Evolutionary conservation across 1,140 invertebrate genomes (phyloP).

Genomic region (Drosophila lacertosa): DNA sequence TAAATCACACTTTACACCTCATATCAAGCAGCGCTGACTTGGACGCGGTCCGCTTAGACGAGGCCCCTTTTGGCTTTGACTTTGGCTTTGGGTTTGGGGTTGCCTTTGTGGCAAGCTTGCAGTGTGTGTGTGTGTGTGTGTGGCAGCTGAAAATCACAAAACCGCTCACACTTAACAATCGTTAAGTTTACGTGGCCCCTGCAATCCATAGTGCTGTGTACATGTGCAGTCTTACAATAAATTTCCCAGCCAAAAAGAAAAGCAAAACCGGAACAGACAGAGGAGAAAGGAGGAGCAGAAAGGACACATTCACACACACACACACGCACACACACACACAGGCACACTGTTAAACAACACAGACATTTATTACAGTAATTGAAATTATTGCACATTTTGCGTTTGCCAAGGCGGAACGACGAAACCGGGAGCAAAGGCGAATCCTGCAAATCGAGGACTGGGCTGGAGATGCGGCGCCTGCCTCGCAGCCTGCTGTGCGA

Average conservation of each 20-base stretch:
- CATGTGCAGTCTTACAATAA: conserved; percentile 55
- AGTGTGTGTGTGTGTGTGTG: conserved; percentile 11
- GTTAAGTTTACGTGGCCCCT: conserved; percentile 49
- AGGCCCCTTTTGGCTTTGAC: background rate
- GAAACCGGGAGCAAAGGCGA: conserved; percentile 16
- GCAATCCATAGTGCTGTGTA: conserved; percentile 43
- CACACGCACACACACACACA: conserved; percentile 61
- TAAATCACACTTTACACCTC: conserved; percentile 63
- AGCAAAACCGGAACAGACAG: conserved; percentile 4
- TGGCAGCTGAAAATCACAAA: conserved; percentile 46
- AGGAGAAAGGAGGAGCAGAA: conserved; percentile 6
- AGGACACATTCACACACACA: conserved; percentile 34
- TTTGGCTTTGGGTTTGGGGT: background rate
- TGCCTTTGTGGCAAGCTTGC: background rate
- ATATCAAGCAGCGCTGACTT: conserved; percentile 41
- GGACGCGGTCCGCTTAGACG: conserved; percentile 17
- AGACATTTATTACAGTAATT: conserved; percentile 84
- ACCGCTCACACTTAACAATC: conserved; percentile 55
- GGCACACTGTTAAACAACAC: conserved; percentile 55
- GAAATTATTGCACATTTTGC: conserved; percentile 83
- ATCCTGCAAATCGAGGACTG: conserved; percentile 5
- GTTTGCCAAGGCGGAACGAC: conserved; percentile 61
- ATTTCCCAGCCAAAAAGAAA: conserved; percentile 54
- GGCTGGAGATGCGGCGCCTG: conserved; percentile 12
- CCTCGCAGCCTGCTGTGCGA: conserved; percentile 47